Percentiles rank a stretch among this genome's conserved stretches.
Evolutionary conservation across 2,797 vertebrate genomes (phyloP).

Genomic region (Alcedo atthis): DNA sequence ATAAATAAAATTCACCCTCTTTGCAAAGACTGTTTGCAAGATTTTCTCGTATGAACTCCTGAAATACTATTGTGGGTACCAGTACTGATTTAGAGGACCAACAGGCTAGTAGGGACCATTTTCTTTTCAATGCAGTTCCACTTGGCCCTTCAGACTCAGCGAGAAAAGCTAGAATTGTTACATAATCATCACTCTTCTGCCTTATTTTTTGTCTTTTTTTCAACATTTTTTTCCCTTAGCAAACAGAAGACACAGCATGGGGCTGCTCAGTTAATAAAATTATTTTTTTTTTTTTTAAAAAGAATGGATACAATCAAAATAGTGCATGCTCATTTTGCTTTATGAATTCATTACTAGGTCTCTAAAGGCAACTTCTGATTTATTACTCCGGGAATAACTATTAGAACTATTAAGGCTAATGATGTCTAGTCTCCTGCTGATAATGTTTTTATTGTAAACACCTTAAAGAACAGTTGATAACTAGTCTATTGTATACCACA

Average conservation of each 20-base stretch:
- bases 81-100: not conserved
- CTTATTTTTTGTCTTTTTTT: not conserved
- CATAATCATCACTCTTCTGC: not conserved
- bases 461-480: not conserved
- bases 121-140: not conserved
- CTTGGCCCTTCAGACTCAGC: not conserved
- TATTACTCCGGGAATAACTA: not conserved
- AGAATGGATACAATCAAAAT: not conserved
- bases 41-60: not conserved
- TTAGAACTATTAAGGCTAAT: not conserved
- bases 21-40: not conserved
- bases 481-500: not conserved
- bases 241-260: not conserved
- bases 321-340: not conserved
- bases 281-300: not conserved
- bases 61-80: not conserved
- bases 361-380: not conserved
- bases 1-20: not conserved
- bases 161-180: not conserved
- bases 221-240: not conserved
- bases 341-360: not conserved
- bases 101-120: not conserved
- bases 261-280: not conserved
- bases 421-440: not conserved
- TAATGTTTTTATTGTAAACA: not conserved